Evolutionary conservation across 1,140 invertebrate species (phyloP), one percentile per base, ranked within the genome.

Genomic region (Rhagoletis pomonella): DNA sequence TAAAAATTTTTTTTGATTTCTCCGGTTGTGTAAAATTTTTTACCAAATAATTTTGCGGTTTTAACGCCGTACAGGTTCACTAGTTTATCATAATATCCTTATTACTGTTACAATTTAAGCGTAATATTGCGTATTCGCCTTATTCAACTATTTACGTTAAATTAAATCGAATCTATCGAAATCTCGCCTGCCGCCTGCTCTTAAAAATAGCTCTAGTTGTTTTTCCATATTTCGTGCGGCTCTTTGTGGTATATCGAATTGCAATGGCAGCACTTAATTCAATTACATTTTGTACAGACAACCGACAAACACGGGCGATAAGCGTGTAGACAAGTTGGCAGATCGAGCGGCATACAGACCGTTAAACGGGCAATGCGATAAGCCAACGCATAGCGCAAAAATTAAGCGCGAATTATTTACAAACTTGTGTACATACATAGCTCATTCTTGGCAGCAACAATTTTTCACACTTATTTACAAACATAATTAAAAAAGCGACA

Each of bases 211-310:
- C 19, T 29, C 19, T 12, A 42, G 42, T 73, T 10, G 67, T 47
- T 47, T 73, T 65, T 73, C 39, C 4, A 42, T 73, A 42, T 73
- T 73, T 73, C 5, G 9, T 47, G 67, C 67, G 67, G 67, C 67
- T 14, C 39, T 73, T 73, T 44, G 67, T 73, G 67, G 67, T 14
- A 73, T 73, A 73, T 73, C 67, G 67, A 73, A 73, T 73, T 73
- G 67, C 67, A 73, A 73, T 73, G 67, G 67, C 67, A 73, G 67
- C 67, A 73, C 67, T 73, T 73, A 73, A 73, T 73, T 73, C 67
- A 73, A 73, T 73, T 73, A 73, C 67, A 73, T 73, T 44, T 73
- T 73, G 67, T 73, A 73, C 42, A 42, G 67, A 73, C 67, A 73
- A 73, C 67, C 67, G 67, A 47, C 67, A 73, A 73, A 73, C 67